These are phyloP conservation scores for Platyura marginata DNA, from an alignment of 1,140 invertebrate genomes.

Conservation along the genomic window DNA sequence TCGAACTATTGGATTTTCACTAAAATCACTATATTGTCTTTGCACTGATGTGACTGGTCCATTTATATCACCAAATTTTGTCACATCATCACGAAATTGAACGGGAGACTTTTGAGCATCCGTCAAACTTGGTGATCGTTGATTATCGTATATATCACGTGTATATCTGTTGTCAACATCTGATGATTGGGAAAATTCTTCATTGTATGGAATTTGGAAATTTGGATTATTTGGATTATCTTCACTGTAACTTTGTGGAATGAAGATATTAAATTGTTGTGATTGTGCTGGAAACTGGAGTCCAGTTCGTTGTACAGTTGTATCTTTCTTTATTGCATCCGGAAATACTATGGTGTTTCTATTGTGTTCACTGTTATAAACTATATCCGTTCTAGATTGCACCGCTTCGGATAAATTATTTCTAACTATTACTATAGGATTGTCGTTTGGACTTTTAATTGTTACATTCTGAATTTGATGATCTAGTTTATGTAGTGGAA, in stretches of 20 bases:
- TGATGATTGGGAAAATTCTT: conserved; percentile 9
- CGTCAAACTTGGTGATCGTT: neutral
- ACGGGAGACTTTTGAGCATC: conserved; percentile 7
- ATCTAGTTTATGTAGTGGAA: neutral
- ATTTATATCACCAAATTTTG: conserved; percentile 23
- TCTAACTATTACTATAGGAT: too few species aligned
- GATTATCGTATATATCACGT: conserved; percentile 3
- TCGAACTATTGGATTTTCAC: neutral
- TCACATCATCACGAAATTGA: conserved; percentile 23
- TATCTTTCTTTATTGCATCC: conserved; percentile 4
- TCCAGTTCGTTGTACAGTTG: conserved; percentile 18
- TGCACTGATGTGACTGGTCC: conserved; percentile 21
- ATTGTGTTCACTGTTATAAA: conserved; percentile 14
- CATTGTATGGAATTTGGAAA: conserved; percentile 12
- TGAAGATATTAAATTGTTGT: conserved; percentile 12
- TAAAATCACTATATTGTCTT: conserved; percentile 10
- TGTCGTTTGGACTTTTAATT: too few species aligned
- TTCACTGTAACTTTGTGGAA: conserved; percentile 21
- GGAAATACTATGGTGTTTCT: conserved; percentile 10
- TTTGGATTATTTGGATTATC: conserved; percentile 18
- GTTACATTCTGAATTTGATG: neutral
- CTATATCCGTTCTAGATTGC: conserved; percentile 7
- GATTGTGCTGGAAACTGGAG: conserved; percentile 15
- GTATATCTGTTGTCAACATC: conserved; percentile 14
- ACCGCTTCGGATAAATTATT: neutral